Percentiles rank a stretch among this genome's conserved stretches.
These are phyloP conservation scores for Chroicocephalus ridibundus DNA, from an alignment of 2,113 vertebrate genomes.

Conservation along the genomic window DNA sequence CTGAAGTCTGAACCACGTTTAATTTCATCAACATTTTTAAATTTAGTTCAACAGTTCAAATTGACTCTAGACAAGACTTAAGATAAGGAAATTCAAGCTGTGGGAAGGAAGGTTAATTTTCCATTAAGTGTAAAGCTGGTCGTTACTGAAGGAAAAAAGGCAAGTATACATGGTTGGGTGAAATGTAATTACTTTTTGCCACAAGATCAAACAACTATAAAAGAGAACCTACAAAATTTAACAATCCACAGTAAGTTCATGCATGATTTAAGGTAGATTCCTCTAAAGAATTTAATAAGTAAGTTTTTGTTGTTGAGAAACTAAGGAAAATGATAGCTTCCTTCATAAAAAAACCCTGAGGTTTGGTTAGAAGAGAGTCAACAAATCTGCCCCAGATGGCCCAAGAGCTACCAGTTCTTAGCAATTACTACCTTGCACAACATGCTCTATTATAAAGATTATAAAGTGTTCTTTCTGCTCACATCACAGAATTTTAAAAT, in stretches of 20 bases:
- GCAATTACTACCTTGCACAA: neutral
- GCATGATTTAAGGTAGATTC: neutral
- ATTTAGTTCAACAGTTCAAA: neutral
- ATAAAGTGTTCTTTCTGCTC: neutral
- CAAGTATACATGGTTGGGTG: neutral
- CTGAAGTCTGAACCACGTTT: neutral
- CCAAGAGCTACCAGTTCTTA: neutral
- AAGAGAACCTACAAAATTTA: neutral
- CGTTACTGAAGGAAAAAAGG: neutral
- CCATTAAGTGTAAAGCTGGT: neutral
- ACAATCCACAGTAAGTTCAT: neutral
- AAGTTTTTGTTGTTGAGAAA: neutral
- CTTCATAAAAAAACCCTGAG: neutral
- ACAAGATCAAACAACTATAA: neutral
- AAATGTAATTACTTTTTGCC: slow-evolving; percentile 19
- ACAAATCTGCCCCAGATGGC: neutral
- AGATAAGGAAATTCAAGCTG: neutral
- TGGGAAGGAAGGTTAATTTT: neutral
- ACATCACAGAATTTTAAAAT: neutral
- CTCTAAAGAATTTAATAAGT: neutral
- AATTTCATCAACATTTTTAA: neutral
- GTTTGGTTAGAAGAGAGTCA: neutral
- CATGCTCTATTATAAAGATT: neutral
- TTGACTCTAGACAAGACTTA: neutral
- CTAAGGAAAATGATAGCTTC: neutral